phyloP scores from a whole-genome alignment of 2,888 invertebrate species.

The Plagiodera versicolora region DNA sequence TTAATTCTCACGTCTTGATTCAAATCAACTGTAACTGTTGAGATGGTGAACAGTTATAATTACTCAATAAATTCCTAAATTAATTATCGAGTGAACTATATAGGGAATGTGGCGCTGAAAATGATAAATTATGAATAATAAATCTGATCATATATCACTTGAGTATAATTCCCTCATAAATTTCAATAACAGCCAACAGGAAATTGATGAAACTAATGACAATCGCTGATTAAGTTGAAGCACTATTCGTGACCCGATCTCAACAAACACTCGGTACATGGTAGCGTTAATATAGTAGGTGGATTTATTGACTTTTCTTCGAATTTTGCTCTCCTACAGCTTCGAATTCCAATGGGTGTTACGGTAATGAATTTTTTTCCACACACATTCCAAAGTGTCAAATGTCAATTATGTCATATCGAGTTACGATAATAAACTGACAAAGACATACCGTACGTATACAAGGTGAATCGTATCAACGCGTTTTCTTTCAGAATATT shows the following conservation, averaged over 20 bases:
- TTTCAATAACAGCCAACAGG: too few species aligned
- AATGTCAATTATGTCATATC: neutral
- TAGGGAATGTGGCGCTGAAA: neutral
- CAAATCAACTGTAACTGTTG: too few species aligned
- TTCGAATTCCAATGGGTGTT: neutral
- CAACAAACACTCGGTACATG: neutral
- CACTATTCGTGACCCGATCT: too few species aligned
- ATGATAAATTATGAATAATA: neutral
- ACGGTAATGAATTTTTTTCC: neutral
- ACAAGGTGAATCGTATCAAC: too few species aligned
- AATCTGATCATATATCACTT: too few species aligned
- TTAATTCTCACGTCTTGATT: too few species aligned
- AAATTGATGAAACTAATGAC: too few species aligned
- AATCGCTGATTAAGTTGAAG: too few species aligned
- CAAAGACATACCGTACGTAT: neutral
- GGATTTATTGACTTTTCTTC: slow-evolving; percentile 1
- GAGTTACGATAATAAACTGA: neutral
- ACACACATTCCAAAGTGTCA: neutral
- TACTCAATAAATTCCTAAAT: too few species aligned
- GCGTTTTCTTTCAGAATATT: too few species aligned
- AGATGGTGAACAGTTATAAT: too few species aligned
- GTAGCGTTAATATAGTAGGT: neutral
- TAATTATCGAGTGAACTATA: neutral
- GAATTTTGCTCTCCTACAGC: neutral
- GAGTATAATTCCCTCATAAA: too few species aligned